Percentiles rank a stretch among this genome's conserved stretches.
Conservation (phyloP, 2,113 vertebrate species). For the Brachionichthys hirsutus region DNA sequence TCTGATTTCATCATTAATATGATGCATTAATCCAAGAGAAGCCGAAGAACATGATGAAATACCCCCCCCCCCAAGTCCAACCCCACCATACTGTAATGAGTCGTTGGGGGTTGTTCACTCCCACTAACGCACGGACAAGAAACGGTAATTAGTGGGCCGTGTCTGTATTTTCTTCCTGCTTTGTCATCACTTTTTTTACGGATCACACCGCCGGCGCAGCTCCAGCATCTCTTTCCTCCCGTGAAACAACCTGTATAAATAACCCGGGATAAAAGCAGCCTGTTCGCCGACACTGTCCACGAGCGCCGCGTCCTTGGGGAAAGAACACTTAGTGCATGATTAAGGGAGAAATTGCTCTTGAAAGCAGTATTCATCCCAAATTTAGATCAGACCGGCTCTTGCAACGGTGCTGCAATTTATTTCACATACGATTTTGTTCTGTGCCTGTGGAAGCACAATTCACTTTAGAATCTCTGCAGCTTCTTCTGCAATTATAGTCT, state of each 20-base stretch:
- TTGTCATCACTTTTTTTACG: conserved; percentile 7
- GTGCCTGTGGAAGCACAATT: too few relatives aligned
- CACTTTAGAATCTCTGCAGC: too few relatives aligned
- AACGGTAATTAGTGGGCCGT: not conserved
- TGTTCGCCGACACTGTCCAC: not conserved
- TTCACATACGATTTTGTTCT: not conserved
- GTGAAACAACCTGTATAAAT: conserved; percentile 23
- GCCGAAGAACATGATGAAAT: too few relatives aligned
- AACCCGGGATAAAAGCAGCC: not conserved
- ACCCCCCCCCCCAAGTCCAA: too few relatives aligned
- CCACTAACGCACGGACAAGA: not conserved
- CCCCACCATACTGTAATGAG: too few relatives aligned
- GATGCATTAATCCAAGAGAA: too few relatives aligned
- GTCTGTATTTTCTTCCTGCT: conserved; percentile 14
- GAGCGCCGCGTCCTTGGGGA: conserved; percentile 1
- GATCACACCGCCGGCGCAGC: conserved; percentile 1
- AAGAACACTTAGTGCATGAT: conserved; percentile 1
- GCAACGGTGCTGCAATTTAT: conserved; percentile 4
- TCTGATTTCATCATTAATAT: too few relatives aligned
- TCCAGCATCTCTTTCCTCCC: not conserved
- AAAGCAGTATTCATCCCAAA: conserved; percentile 24
- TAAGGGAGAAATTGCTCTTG: conserved; percentile 16
- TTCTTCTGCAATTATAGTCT: too few relatives aligned
- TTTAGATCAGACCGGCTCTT: not conserved
- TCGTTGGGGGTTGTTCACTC: too few relatives aligned